These are phyloP conservation scores for Sitobion miscanthi DNA, from an alignment of 1,140 invertebrate genomes.

Conservation along the genomic window DNA sequence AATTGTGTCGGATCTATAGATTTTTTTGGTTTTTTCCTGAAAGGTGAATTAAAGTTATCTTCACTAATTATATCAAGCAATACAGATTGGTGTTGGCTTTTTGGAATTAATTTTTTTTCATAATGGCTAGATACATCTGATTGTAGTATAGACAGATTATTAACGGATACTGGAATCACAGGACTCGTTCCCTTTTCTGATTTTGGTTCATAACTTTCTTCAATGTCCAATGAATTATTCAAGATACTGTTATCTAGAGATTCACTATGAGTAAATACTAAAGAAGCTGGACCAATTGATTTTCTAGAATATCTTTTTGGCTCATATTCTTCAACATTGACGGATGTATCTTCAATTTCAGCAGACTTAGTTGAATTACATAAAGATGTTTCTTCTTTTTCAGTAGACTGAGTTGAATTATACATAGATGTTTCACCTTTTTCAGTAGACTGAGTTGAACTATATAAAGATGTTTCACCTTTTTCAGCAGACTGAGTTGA, in stretches of 20 bases:
- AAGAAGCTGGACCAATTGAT: neutral
- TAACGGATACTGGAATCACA: neutral
- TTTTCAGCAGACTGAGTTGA: neutral
- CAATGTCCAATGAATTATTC: neutral
- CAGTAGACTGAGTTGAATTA: neutral
- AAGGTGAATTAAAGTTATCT: constrained; percentile 41
- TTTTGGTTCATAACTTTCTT: neutral
- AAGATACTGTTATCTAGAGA: neutral
- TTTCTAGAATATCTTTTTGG: constrained; percentile 34
- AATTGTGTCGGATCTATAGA: neutral
- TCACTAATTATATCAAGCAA: neutral
- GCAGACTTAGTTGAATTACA: neutral
- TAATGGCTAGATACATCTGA: neutral
- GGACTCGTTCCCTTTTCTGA: neutral
- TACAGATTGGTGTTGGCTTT: neutral
- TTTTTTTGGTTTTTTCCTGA: constrained; percentile 38
- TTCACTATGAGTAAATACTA: neutral
- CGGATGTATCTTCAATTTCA: neutral
- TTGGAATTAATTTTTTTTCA: neutral
- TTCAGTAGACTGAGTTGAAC: neutral
- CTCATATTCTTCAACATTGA: neutral
- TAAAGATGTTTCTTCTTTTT: neutral
- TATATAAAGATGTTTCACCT: neutral
- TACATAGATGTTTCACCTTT: neutral
- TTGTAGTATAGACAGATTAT: neutral